These are phyloP conservation scores for Cryptotis parvus DNA, from an alignment of 2,113 vertebrate genomes.

Conservation along the genomic window DNA sequence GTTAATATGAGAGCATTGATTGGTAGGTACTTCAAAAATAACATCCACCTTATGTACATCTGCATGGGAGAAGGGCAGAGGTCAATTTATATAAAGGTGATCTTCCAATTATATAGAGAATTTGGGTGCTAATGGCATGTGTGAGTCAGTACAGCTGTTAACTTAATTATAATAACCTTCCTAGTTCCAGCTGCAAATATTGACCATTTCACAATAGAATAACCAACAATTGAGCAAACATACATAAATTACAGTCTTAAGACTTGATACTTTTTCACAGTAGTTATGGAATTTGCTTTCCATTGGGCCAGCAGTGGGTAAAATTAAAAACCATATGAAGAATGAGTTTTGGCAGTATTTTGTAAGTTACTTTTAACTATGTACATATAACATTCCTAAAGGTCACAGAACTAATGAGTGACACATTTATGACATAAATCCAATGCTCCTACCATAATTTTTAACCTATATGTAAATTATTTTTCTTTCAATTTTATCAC, in stretches of 20 bases:
- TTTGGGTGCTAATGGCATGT: background rate
- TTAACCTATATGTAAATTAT: background rate
- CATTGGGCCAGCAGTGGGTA: background rate
- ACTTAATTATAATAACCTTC: background rate
- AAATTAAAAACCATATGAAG: background rate
- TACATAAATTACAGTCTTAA: background rate
- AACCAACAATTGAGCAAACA: background rate
- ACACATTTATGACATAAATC: conserved; percentile 69
- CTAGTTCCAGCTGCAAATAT: background rate
- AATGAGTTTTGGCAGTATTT: background rate
- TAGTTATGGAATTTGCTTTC: background rate
- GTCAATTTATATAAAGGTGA: background rate
- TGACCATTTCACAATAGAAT: background rate
- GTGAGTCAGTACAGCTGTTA: background rate
- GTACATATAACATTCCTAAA: conserved; percentile 52
- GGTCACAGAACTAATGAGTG: conserved; percentile 69
- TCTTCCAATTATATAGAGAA: background rate
- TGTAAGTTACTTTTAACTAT: conserved; percentile 42
- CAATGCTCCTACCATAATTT: conserved; percentile 15
- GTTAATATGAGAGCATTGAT: background rate
- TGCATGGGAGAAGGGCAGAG: background rate
- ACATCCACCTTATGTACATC: background rate
- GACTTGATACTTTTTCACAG: background rate
- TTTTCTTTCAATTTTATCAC: background rate
- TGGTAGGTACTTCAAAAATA: background rate